Evolutionary conservation across 2,888 invertebrate species (phyloP).

Genomic region (Yponomeuta malinellus): DNA sequence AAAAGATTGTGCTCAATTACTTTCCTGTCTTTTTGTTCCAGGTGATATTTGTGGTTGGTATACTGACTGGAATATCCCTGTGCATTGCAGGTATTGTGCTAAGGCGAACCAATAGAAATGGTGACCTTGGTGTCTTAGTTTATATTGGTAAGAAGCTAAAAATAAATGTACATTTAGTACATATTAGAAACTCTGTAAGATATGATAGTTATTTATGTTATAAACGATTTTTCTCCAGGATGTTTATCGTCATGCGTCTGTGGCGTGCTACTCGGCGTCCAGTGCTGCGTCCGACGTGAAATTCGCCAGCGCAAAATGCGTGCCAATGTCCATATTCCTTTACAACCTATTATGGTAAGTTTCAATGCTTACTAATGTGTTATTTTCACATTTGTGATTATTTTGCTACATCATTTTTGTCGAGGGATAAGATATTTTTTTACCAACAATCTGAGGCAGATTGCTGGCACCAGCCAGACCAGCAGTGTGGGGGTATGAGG

Average conservation of each 20-base stretch:
- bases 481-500: not conserved
- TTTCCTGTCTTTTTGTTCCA: constrained; percentile 39
- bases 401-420: too few species aligned
- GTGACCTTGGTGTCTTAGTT: constrained; percentile 79
- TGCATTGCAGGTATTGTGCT: constrained; percentile 80
- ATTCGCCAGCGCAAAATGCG: constrained; percentile 58
- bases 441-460: too few species aligned
- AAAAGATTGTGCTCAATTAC: too few species aligned
- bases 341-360: constrained; percentile 61
- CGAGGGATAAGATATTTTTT: too few species aligned
- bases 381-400: too few species aligned
- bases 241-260: constrained; percentile 78
- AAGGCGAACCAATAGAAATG: constrained; percentile 77
- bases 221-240: constrained; percentile 35
- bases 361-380: not conserved
- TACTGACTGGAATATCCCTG: constrained; percentile 79
- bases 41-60: constrained; percentile 81
- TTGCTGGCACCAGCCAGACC: too few species aligned
- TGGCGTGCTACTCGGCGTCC: constrained; percentile 77
- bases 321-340: constrained; percentile 61
- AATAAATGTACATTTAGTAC: too few species aligned
- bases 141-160: constrained; percentile 73
- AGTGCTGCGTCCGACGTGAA: constrained; percentile 77
- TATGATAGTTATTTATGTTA: not conserved
- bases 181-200: too few species aligned